phyloP scores from a whole-genome alignment of 2,797 vertebrate species.

The Sus cebifrons region DNA sequence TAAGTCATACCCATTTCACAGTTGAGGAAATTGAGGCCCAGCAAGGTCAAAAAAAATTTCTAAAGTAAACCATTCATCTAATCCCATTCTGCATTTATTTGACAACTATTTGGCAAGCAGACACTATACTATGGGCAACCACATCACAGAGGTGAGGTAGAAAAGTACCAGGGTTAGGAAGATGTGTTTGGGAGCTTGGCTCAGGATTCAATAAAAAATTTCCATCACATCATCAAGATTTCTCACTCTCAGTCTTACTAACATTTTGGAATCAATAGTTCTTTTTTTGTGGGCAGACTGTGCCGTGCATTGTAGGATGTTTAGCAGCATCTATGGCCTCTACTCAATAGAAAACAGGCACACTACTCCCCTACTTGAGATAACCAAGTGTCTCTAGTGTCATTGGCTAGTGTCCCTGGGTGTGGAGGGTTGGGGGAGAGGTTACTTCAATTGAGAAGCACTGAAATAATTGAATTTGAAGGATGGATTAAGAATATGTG shows the following conservation, averaged over 20 bases:
- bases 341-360: not conserved
- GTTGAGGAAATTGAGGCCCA: not conserved
- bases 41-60: conserved; percentile 4
- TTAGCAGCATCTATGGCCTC: not conserved
- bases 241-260: not conserved
- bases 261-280: not conserved
- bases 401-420: not conserved
- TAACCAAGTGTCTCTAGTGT: not conserved
- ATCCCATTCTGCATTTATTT: not conserved
- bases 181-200: not conserved
- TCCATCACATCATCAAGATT: not conserved
- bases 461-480: not conserved
- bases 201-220: not conserved
- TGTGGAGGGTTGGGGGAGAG: not conserved
- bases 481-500: not conserved
- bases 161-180: not conserved
- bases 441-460: not conserved
- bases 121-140: too few species aligned
- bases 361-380: not conserved
- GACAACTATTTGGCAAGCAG: not conserved
- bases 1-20: not conserved
- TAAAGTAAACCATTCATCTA: not conserved
- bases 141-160: not conserved
- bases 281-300: not conserved
- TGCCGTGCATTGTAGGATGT: not conserved